phyloP scores from a whole-genome alignment of 1,140 invertebrate species.

The Matsumurasca onukii region DNA sequence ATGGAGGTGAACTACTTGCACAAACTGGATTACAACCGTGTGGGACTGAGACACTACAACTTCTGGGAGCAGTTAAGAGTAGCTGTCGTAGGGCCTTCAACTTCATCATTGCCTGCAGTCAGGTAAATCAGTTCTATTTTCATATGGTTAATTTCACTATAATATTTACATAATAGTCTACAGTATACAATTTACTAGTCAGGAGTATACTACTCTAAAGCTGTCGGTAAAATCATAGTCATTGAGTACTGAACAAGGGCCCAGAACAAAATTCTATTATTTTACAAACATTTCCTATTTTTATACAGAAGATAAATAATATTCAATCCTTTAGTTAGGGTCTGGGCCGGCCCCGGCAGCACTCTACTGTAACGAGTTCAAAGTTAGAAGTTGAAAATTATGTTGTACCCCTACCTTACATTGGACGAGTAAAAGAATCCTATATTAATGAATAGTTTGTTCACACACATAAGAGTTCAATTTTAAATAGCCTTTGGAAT shows the following conservation, averaged over 20 bases:
- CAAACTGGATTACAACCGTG: conserved; percentile 56
- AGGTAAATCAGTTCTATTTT: not conserved
- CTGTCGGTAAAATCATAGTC: no score
- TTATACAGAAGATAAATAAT: not conserved
- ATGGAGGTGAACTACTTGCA: conserved; percentile 56
- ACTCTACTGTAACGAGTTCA: no score
- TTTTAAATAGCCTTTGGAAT: no score
- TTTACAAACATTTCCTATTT: no score
- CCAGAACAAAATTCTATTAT: not conserved
- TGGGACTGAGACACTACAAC: conserved; percentile 23
- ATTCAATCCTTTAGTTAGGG: no score
- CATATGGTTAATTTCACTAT: not conserved
- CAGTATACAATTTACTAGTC: not conserved
- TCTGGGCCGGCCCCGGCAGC: no score
- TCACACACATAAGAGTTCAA: no score
- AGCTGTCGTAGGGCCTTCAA: not conserved
- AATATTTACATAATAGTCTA: not conserved
- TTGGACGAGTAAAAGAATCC: no score
- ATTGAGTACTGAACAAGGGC: not conserved
- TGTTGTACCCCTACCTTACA: no score
- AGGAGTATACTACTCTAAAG: not conserved
- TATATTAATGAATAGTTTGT: no score
- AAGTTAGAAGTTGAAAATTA: no score
- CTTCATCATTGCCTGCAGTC: not conserved
- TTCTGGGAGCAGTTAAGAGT: conserved; percentile 1